Evolutionary conservation across 1,140 invertebrate species (phyloP).

Genomic region (Holcopasites calliopsidis): DNA sequence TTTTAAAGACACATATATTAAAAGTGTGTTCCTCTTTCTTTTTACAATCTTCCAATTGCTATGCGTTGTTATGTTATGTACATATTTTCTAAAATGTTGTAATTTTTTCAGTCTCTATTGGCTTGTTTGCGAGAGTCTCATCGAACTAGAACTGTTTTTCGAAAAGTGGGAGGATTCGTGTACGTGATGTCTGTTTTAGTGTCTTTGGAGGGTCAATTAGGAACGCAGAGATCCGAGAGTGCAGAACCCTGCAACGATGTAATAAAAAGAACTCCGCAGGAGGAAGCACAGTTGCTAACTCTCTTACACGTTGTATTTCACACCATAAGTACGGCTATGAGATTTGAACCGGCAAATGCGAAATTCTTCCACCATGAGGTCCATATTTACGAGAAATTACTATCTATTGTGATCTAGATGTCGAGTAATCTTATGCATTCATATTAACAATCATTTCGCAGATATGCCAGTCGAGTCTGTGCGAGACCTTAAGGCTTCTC

Average conservation of each 20-base stretch:
- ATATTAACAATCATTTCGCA: constrained; percentile 64
- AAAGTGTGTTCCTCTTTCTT: constrained; percentile 81
- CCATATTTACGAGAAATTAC: constrained; percentile 30
- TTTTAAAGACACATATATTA: constrained; percentile 94
- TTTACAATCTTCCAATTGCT: not conserved
- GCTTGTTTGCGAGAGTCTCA: constrained; percentile 96
- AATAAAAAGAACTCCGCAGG: constrained; percentile 67
- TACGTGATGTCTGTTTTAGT: constrained; percentile 98
- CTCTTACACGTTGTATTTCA: constrained; percentile 95
- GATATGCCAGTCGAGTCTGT: constrained; percentile 95
- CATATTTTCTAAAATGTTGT: not conserved
- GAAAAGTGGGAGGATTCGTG: constrained; percentile 98
- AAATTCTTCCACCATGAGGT: constrained; percentile 98
- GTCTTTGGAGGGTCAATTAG: constrained; percentile 92
- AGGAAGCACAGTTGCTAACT: constrained; percentile 82
- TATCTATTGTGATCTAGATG: constrained; percentile 8
- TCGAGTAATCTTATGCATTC: not conserved
- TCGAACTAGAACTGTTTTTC: constrained; percentile 96
- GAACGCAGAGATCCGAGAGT: constrained; percentile 69
- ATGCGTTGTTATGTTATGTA: not conserved
- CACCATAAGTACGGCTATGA: constrained; percentile 97
- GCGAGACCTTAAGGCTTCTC: constrained; percentile 93
- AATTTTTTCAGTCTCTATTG: constrained; percentile 84
- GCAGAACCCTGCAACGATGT: constrained; percentile 74
- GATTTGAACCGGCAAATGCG: constrained; percentile 99